Base-by-base conservation (phyloP, 2,113 vertebrate species). In the Gyps fulvus region DNA sequence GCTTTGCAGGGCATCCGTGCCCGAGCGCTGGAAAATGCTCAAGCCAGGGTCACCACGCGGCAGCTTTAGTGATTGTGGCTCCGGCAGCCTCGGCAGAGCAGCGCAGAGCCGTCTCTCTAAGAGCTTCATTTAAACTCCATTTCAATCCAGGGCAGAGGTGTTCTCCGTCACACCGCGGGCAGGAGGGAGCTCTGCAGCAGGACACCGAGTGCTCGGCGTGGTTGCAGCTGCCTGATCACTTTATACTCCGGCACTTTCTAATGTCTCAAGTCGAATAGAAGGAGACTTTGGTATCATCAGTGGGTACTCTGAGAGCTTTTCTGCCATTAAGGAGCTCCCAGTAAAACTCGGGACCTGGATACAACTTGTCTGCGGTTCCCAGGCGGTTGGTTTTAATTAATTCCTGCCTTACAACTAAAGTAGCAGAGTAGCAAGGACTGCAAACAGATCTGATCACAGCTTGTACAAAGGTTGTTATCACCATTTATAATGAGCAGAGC, bases 181-280 rank as follows among this genome's bases (percentile, higher is more conserved):
- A 72, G 55, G 38, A 58, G 27, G 40, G 55, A 74, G 59, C 38
- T n/a, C 32, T 26, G 65, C 10, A 7, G 25, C 25, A 36, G 29
- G 29, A 49, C 20, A 19, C 27, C 0, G 3, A 31, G 57, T 6
- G 1, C 43, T n/a, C 18, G 0, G 50, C 2, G 3, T 0, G 11
- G 9, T 0, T 18, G 31, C 3, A 16, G n/a, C 4, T 58, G 26
- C 47, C 31, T 1, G 6, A 12, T 15, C 26, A 3, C 7, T 34
- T 84, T 14, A 27, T 23, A 36, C 25, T 42, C 36, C 1, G 16
- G 23, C 65, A 11, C 49, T 34, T 81, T 15, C 32, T 57, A 2
- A 45, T 7, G 8, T 34, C 57, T 45, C 52, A 15, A 1, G 14
- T 27, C 6, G 2, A 84, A 61, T 22, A 52, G 61, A 66, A 82